phyloP scores from a whole-genome alignment of 1,140 invertebrate genomes.

The Camponotus pennsylvanicus region DNA sequence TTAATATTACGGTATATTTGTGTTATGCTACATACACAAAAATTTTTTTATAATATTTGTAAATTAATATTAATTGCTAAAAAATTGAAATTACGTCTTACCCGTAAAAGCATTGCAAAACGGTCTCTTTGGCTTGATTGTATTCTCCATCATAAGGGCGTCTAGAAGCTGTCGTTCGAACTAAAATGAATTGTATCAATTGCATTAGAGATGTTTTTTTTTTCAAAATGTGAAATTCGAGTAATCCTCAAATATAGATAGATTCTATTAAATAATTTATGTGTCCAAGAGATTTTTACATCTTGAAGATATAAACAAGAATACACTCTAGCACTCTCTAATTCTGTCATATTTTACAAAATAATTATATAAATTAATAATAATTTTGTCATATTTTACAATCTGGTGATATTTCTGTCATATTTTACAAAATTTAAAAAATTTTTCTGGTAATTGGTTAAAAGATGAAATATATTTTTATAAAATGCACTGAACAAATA shows the following conservation, averaged over 20 bases:
- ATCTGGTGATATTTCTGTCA: not conserved
- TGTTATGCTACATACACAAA: not conserved
- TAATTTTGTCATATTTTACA: not conserved
- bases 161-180: slow-evolving; percentile 71
- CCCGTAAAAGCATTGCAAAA: slow-evolving; percentile 82
- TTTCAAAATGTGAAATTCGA: not conserved
- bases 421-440: not conserved
- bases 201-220: not conserved
- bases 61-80: not conserved
- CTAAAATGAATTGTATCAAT: slow-evolving; percentile 53
- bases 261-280: too few species aligned
- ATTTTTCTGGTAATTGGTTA: not conserved
- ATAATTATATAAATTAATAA: not conserved
- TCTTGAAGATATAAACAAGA: too few species aligned
- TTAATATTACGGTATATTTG: not conserved
- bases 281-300: not conserved
- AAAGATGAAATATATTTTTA: not conserved
- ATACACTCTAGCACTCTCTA: too few species aligned
- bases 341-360: not conserved
- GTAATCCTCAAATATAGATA: too few species aligned
- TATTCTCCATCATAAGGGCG: slow-evolving; percentile 46
- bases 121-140: slow-evolving; percentile 76
- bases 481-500: not conserved
- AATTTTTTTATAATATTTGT: not conserved
- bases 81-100: slow-evolving; percentile 45